Evolutionary conservation across 2,797 vertebrate species (phyloP).

Genomic region (Chloroceryle inda): DNA sequence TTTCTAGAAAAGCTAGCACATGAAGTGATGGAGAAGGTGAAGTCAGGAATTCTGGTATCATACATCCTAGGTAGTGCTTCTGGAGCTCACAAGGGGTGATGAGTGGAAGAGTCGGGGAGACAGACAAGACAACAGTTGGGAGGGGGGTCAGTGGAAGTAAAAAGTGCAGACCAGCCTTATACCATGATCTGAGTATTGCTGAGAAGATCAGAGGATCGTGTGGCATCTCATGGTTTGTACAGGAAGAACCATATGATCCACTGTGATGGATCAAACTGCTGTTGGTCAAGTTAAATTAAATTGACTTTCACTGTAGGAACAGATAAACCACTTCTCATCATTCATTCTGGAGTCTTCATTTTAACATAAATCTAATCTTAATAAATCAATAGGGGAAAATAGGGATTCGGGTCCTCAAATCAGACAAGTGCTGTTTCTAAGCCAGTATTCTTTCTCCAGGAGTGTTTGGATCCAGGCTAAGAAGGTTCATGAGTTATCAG

Average conservation of each 20-base stretch:
- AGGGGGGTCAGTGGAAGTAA: background rate
- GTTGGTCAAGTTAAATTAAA: background rate
- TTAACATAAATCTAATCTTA: background rate
- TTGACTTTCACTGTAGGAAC: background rate
- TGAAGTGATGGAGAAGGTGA: background rate
- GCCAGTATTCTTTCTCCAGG: background rate
- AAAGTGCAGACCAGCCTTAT: background rate
- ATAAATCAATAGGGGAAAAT: background rate
- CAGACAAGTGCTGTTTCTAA: background rate
- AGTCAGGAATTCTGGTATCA: accelerated
- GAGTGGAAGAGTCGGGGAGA: background rate
- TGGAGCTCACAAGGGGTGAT: background rate
- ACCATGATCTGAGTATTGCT: background rate
- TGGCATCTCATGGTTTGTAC: background rate
- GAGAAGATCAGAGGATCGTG: background rate
- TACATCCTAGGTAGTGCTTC: background rate
- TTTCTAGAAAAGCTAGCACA: background rate
- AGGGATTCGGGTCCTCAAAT: background rate
- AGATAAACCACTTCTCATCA: background rate
- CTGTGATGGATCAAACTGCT: background rate
- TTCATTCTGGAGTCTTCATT: background rate
- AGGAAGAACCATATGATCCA: background rate
- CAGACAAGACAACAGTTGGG: background rate
- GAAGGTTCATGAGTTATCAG: background rate
- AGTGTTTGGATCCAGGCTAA: background rate